Evolutionary conservation across 2,888 invertebrate genomes (phyloP).

Genomic region (Drosophila subquinaria): DNA sequence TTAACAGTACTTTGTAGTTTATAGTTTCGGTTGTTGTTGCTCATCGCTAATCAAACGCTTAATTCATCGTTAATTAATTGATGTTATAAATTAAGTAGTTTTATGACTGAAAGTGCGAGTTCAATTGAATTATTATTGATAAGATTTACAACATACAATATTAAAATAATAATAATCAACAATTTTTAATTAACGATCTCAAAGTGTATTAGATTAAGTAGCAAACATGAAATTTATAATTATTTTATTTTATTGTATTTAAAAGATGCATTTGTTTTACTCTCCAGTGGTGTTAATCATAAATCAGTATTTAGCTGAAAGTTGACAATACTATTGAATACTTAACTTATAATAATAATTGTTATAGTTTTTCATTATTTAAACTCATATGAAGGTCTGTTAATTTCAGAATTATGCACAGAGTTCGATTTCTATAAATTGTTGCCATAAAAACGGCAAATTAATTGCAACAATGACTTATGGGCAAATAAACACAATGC

Average conservation of each 20-base stretch:
- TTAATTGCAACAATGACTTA: slow-evolving; percentile 61
- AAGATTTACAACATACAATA: slow-evolving; percentile 16
- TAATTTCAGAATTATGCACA: background rate
- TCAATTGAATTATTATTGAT: slow-evolving; percentile 12
- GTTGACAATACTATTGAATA: background rate
- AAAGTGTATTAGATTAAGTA: slow-evolving; percentile 16
- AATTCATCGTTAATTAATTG: slow-evolving; percentile 30
- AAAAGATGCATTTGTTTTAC: background rate
- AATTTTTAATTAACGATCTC: slow-evolving; percentile 32
- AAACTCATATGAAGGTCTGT: background rate
- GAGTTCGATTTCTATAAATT: slow-evolving; percentile 58
- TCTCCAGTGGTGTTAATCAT: background rate
- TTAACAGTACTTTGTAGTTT: slow-evolving; percentile 5
- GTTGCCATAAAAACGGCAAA: slow-evolving; percentile 54
- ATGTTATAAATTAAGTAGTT: slow-evolving; percentile 30
- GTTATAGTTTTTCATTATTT: background rate
- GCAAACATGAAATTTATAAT: background rate
- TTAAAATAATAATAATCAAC: slow-evolving; percentile 9
- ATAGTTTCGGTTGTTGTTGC: slow-evolving; percentile 8
- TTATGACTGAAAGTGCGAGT: slow-evolving; percentile 12
- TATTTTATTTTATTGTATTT: slow-evolving; percentile 6
- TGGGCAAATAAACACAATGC: slow-evolving; percentile 43
- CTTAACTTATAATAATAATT: background rate
- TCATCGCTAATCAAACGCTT: slow-evolving; percentile 49
- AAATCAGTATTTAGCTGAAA: no score